Percentiles rank a stretch among this genome's conserved stretches.
Evolutionary conservation across 2,113 vertebrate genomes (phyloP).

Genomic region (Phylloscopus trochiloides): DNA sequence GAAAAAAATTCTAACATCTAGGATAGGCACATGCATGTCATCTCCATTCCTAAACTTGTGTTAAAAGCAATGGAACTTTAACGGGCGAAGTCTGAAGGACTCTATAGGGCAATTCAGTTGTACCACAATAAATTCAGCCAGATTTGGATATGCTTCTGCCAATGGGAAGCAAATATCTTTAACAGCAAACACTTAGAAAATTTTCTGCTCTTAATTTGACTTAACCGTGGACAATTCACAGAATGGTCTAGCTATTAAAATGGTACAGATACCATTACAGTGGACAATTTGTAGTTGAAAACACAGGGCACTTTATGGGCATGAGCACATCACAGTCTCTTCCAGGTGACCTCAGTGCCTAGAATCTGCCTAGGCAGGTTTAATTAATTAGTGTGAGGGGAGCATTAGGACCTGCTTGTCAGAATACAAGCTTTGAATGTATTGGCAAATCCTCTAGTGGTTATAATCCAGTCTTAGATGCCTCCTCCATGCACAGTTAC

Average conservation of each 20-base stretch:
- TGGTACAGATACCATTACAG: not conserved
- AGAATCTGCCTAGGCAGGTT: not conserved
- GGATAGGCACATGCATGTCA: not conserved
- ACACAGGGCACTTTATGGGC: not conserved
- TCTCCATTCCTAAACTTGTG: not conserved
- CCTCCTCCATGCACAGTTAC: not conserved
- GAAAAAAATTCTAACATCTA: not conserved
- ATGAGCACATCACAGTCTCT: not conserved
- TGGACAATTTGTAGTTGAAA: not conserved
- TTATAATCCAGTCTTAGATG: not conserved
- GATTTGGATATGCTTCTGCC: not conserved
- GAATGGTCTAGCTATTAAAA: not conserved
- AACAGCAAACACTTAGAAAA: not conserved
- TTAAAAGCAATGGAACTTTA: not conserved
- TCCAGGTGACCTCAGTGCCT: not conserved
- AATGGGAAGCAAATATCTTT: not conserved
- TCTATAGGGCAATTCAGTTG: not conserved
- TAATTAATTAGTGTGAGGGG: not conserved
- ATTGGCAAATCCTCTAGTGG: not conserved
- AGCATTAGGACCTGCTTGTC: not conserved
- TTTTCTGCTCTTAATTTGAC: not conserved
- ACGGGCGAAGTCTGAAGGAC: not conserved
- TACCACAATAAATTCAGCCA: not conserved
- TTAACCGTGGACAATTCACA: not conserved
- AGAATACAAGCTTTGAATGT: not conserved